A percentile compares a stretch with the other conserved stretches of the same genome.
Evolutionary conservation across 2,113 vertebrate species (phyloP).

Genomic region (Channa argus): DNA sequence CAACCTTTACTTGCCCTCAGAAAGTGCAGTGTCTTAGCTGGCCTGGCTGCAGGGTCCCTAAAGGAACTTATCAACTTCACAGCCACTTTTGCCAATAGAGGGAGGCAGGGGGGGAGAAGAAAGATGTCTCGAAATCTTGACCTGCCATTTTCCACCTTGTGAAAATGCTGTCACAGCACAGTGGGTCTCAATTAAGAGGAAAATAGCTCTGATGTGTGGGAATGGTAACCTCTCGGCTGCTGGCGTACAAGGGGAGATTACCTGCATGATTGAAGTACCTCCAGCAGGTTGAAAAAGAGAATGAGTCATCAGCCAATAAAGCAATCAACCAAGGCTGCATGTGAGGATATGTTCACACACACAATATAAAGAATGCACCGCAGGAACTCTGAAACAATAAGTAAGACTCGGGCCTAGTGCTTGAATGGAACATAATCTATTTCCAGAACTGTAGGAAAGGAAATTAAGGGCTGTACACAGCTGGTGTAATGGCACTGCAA

Average conservation of each 20-base stretch:
- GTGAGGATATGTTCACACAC: constrained; percentile 10
- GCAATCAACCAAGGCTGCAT: constrained; percentile 54
- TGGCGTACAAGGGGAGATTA: constrained; percentile 53
- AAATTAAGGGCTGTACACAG: not conserved
- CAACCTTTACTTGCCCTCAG: constrained; percentile 65
- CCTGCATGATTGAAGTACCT: constrained; percentile 62
- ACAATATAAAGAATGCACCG: constrained; percentile 9
- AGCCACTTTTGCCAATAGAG: constrained; percentile 51
- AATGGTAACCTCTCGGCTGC: constrained; percentile 65
- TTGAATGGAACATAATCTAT: not conserved
- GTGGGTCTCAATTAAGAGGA: constrained; percentile 73
- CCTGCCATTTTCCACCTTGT: constrained; percentile 70
- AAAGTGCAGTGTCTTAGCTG: constrained; percentile 55
- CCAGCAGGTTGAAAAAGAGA: constrained; percentile 56
- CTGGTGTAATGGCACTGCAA: constrained; percentile 23
- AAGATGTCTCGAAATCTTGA: constrained; percentile 66
- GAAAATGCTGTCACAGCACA: constrained; percentile 71
- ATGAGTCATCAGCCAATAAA: constrained; percentile 64
- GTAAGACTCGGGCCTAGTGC: not conserved
- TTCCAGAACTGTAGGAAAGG: not conserved
- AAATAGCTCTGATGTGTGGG: constrained; percentile 65
- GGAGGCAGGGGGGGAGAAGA: not conserved
- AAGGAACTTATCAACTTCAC: constrained; percentile 72
- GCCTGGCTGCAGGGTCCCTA: constrained; percentile 46
- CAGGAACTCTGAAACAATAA: constrained; percentile 3